Evolutionary conservation across 2,888 invertebrate genomes (phyloP).

Genomic region (Lobophora halterata): DNA sequence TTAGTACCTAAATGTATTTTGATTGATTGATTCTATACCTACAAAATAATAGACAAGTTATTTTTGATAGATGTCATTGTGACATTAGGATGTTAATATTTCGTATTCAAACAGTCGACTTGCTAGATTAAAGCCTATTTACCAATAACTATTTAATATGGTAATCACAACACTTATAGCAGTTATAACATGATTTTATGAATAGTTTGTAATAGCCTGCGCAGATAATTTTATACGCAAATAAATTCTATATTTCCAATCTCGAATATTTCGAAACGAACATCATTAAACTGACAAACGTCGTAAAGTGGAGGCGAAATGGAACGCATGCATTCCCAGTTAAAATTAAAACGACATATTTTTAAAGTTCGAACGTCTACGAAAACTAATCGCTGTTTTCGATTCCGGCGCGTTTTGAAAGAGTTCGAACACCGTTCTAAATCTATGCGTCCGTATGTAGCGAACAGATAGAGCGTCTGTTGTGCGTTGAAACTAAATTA

Average conservation of each 20-base stretch:
- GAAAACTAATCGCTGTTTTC: constrained; percentile 80
- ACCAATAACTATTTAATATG: constrained; percentile 22
- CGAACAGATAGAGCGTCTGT: too few relatives aligned
- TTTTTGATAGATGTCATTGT: too few relatives aligned
- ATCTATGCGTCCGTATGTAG: constrained; percentile 55
- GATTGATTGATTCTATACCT: too few relatives aligned
- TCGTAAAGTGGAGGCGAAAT: constrained; percentile 75
- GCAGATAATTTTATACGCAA: constrained; percentile 42
- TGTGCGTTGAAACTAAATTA: too few relatives aligned
- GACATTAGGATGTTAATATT: constrained; percentile 10
- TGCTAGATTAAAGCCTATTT: too few relatives aligned
- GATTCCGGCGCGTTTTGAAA: constrained; percentile 74
- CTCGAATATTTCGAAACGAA: constrained; percentile 59
- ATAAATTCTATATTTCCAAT: constrained; percentile 62
- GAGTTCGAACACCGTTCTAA: constrained; percentile 73
- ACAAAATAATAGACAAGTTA: too few relatives aligned
- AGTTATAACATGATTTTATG: constrained; percentile 25
- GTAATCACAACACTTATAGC: constrained; percentile 18
- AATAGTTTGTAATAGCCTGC: constrained; percentile 28
- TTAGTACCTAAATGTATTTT: too few relatives aligned
- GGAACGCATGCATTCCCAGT: constrained; percentile 68
- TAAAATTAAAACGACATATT: constrained; percentile 78
- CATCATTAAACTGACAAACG: constrained; percentile 49
- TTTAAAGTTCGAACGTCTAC: constrained; percentile 71
- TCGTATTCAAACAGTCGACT: constrained; percentile 14